Conservation (phyloP, 2,797 vertebrate species). For the Mormyrus proboscirostris region DNA sequence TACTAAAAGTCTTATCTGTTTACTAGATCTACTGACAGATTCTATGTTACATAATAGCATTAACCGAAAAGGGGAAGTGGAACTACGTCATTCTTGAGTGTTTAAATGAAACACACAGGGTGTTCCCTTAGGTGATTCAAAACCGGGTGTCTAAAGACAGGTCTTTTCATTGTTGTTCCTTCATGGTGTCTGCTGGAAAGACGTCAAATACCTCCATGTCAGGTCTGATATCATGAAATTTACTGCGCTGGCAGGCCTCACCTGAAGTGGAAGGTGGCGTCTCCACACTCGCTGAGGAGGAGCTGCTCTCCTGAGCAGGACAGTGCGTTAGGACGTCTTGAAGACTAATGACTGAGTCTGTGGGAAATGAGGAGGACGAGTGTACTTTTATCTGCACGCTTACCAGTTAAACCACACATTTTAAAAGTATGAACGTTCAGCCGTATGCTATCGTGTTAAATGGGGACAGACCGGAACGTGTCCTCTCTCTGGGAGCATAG, state of each 20-base stretch:
- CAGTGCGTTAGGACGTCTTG: slow-evolving; percentile 68
- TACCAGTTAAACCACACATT: neutral
- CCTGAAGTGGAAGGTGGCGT: slow-evolving; percentile 61
- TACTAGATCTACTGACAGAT: neutral
- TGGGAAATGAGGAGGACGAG: slow-evolving; percentile 11
- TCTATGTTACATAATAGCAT: neutral
- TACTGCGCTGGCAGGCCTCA: slow-evolving; percentile 43
- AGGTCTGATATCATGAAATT: neutral
- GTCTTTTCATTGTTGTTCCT: neutral
- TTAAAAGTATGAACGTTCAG: neutral
- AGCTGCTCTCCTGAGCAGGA: slow-evolving; percentile 61
- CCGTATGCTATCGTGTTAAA: neutral
- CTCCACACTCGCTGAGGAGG: slow-evolving; percentile 57
- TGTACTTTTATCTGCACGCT: neutral
- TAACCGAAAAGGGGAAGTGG: neutral
- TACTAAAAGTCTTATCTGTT: neutral
- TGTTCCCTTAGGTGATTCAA: neutral
- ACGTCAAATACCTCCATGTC: neutral
- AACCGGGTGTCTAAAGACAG: neutral
- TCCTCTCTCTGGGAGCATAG: slow-evolving; percentile 71
- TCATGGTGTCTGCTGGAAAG: neutral
- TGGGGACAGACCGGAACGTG: slow-evolving; percentile 71
- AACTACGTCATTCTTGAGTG: neutral
- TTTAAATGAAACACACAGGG: neutral
- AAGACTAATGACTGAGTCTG: slow-evolving; percentile 80